Base-by-base conservation (phyloP, 2,888 invertebrate genomes). In the Cataglyphis altisquamis region DNA sequence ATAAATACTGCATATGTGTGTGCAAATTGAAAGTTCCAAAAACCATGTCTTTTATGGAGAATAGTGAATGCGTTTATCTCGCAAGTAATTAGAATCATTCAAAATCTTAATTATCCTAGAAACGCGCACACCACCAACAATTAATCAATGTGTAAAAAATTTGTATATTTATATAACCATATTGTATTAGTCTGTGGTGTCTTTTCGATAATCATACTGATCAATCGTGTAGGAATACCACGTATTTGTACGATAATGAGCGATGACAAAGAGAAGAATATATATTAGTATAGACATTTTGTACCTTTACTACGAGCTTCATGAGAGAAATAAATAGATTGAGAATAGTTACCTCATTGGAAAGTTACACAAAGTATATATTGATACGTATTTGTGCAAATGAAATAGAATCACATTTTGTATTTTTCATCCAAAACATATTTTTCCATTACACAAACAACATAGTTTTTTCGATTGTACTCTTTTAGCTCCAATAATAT, bases 201-300 rank as follows among this genome's bases (percentile, higher is more conserved):
- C 32, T 57, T 32, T 39, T 32, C 67, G 25, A 52, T 75, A 64
- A 25, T 75, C 45, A 5, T 66, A 55, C 25, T 41, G 18, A 39
- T 55, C 67, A 41, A 41, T 68, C 21, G 32, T 66, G 18, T 48
- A 64, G 77, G 32, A 78, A 45, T 21, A 45, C 45, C 45, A 21
- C 25, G 68, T 32, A 78, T 78, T 78, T 78, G 68, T 78, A 78
- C 60, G 32, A 78, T 78, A 78, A 78, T 39, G 78, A 78, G 45
- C 68, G 60, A 64, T 32, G 52, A 78, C 15, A 12, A 32, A 21
- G 57, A 39, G 67, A 68, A 25, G 25, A 55, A 21, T 57, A 78
- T 78, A 78, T 78, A 78, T 77, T 66, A 78, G 32, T 45, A 45
- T 78, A 78, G 21, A 78, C 10, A 18, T 78, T 78, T 78, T 78